Evolutionary conservation across 2,113 vertebrate genomes (phyloP), one percentile per base, ranked within the genome.

Genomic region (Ochotona curzoniae): DNA sequence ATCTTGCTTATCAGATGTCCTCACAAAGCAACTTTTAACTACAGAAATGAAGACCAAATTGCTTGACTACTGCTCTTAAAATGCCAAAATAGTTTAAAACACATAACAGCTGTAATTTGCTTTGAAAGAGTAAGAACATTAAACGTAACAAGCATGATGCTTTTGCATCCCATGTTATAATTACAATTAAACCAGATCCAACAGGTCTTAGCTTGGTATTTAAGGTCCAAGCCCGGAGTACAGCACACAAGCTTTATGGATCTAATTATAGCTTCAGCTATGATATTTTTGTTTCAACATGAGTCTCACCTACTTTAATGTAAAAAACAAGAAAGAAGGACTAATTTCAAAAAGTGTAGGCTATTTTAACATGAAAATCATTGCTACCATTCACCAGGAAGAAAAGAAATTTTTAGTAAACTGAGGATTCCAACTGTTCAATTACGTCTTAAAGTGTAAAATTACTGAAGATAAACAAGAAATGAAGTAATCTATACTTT

Each of bases 261-360:
- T 66, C 96, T 95, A 97, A 96, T 97, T 92, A 97, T 35, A 94
- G 90, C 87, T 70, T 96, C 89, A 93, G 70, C 76, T 91, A 60
- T n/a, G 93, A 83, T 17, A 66, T 32, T 85, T 95, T 93, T 83
- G 95, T 96, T 96, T 93, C 70, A 96, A 95, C 87, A 95, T 81
- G 79, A n/a, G 93, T 51, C 87, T 94, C 54, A 94, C 51, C 78
- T 82, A 91, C 75, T 89, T 90, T 57, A 54, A 78, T 90, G 80
- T 93, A 90, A 61, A 93, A 93, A 81, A 71, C 67, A 70, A 74
- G 30, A 93, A 23, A 89, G 93, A 93, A 76, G 73, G 32, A 79
- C 10, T n/a, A 86, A 80, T 82, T 87, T 93, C 71, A 87, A 85
- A 88, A 69, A 87, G 2, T 63, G 26, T 44, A 89, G 57, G 20